Base-by-base conservation (phyloP, 2,113 vertebrate species). In the Montifringilla adamsi region DNA sequence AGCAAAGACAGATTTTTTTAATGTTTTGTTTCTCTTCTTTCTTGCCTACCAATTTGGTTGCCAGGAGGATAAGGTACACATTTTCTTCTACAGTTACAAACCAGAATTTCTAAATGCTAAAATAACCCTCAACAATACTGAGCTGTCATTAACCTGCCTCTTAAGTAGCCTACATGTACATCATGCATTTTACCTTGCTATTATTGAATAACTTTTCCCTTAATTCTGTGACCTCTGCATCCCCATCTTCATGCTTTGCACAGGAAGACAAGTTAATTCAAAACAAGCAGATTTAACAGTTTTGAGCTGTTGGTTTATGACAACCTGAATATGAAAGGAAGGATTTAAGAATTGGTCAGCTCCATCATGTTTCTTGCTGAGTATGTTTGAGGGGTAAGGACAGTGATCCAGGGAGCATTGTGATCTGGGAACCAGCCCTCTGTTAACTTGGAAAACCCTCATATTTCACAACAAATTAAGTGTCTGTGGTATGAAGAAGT, bases 31-130 rank as follows among this genome's bases (percentile, higher is more conserved):
- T 97, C 87, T 97, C 97, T 98, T 97, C 97, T 98, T 98, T 98
- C 97, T 94, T 98, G 98, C 97, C 96, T 97, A 93, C 98, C 95
- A 95, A 97, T 96, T 97, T 98, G 96, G 94, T 97, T 96, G 83
- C 97, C 97, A 99, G 99, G 99, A 99, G 98, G 99, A 99, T 97
- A 99, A 99, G 99, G 99, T 99, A 99, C 98, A 97, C 56, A 12
- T 77, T 79, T 93, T 87, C 28, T 94, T 91, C 31, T 87, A 31
- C 16, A 72, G 46, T 78, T 92, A 46, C 43, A 70, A 94, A 55
- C 11, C 23, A 90, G 41, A 89, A 35, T 22, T 82, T 79, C 47
- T 74, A 66, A 68, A 69, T 56, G 55, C 50, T 49, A 67, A 91
- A 83, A 66, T 39, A 21, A 1, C 6, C 11, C 10, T 63, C 66